A percentile compares a stretch with the other conserved stretches of the same genome.
Conservation (phyloP, 1,140 invertebrate species). For the Hycleus cichorii region DNA sequence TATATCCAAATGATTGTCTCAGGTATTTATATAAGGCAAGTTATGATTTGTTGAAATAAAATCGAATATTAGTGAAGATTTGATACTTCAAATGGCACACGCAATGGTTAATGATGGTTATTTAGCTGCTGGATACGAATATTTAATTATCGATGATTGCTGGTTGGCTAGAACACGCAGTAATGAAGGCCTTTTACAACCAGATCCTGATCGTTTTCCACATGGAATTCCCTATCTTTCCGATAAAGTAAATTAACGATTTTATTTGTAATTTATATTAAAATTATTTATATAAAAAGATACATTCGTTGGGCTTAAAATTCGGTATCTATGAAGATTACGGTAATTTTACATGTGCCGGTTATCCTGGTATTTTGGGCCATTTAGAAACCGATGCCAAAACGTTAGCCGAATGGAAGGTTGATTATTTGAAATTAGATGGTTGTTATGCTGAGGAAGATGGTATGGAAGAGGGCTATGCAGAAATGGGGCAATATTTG, state of each 20-base stretch:
- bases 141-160: slow-evolving; percentile 83
- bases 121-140: slow-evolving; percentile 72
- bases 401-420: slow-evolving; percentile 79
- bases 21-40: slow-evolving; percentile 33
- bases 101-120: slow-evolving; percentile 70
- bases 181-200: slow-evolving; percentile 54
- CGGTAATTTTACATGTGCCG: slow-evolving; percentile 72
- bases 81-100: slow-evolving; percentile 76
- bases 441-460: slow-evolving; percentile 67
- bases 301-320: slow-evolving; percentile 71
- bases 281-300: slow-evolving; percentile 42
- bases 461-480: slow-evolving; percentile 47
- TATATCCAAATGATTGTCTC: slow-evolving; percentile 58
- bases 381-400: slow-evolving; percentile 67
- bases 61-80: slow-evolving; percentile 55
- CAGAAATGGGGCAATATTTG: slow-evolving; percentile 57
- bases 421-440: slow-evolving; percentile 85
- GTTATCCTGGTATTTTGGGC: slow-evolving; percentile 74
- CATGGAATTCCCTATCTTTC: slow-evolving; percentile 70
- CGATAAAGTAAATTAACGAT: slow-evolving; percentile 63
- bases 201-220: slow-evolving; percentile 71
- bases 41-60: neutral
- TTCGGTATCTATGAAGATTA: slow-evolving; percentile 86
- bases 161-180: slow-evolving; percentile 68
- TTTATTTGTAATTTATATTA: no score